Base-by-base conservation (phyloP, 1,140 invertebrate species). In the Megalonaias nervosa region DNA sequence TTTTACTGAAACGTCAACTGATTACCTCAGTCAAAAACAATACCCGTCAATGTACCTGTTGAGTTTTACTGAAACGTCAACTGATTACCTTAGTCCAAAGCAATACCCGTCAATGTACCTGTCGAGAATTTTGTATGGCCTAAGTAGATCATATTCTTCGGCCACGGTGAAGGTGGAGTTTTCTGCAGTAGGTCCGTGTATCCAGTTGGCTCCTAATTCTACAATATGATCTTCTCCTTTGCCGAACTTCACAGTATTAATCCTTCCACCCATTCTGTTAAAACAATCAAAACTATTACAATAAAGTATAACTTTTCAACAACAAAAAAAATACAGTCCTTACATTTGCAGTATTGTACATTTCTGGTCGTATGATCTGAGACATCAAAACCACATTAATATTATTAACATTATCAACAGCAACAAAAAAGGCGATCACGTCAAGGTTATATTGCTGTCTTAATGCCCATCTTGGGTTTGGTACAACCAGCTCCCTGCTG, bases 191-290 rank as follows among this genome's bases (percentile, higher is more conserved):
- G 61, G 48, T 23, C 72, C 72, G 31, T 74, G 72, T 17, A 74
- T 74, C 72, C 72, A 74, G 64, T 74, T 74, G 17, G 72, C 72
- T 4, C 72, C 72, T 15, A 74, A 19, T 67, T 74, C 72, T 14
- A 74, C 55, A 17, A 64, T 62, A 11, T 17, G 4, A 48, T 57
- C 61, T 48, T 48, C 38, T 17, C 64, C 72, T 21, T 74, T 64
- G 4, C 72, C 72, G 31, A 74, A 66, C 21, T 17, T 13, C 14
- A 66, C 72, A 16, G 72, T 74, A 13, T 74, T 62, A 56, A 74
- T 74, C n/a, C 72, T 38, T 19, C 72, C 72, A 55, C 72, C 72
- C 11, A 74, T 74, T 58, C 72, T 74, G 64, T 12, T 38, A 67
- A n/a, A 11, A 48, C 38, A 48, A 48, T 48, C 6, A 31, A 31